Evolutionary conservation across 2,888 invertebrate species (phyloP), one percentile per base, ranked within the genome.

Genomic region (Allacma fusca): DNA sequence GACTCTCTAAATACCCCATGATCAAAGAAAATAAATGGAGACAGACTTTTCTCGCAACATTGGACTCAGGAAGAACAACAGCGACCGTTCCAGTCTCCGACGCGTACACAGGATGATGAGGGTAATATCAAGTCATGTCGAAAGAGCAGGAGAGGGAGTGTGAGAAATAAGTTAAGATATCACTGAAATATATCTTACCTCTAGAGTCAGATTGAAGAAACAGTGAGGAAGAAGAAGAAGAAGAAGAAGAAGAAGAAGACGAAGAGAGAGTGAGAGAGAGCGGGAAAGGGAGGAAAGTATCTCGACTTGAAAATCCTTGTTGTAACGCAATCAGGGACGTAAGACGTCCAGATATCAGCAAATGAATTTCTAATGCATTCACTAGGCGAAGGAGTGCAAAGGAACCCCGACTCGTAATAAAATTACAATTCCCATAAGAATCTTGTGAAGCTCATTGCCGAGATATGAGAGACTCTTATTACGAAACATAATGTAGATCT

Each of bases 371-470:
- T 77, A 76, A 70, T 77, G 62, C 40, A 23, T 64, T 16, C 24
- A 59, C 44, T 50, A 24, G n/a, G 65, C 19, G 44, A 68, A 75
- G 44, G 65, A 62, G 57, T 28, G 13, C 62, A 34, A 24, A 24
- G 72, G 50, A 67, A 62, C 29, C 29, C 64, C 71, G 44, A 57
- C 34, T 40, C 59, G 57, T 79, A 79, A 79, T 79, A 76, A 79
- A 79, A 74, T 79, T 79, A 79, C 79, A 74, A 74, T 79, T 77
- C 79, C 74, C 79, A 74, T 65, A 74, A 73, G 79, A 74, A 79
- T 69, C 74, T 74, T 75, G 70, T 75, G 71, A 70, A 44, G 75
- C 75, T 75, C 50, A 62, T 65, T 75, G 50, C 71, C 65, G 34
- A 57, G 64, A 44, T 43, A 43, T 44, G 50, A 44, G 71, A 28